A percentile compares a stretch with the other conserved stretches of the same genome.
phyloP scores from a whole-genome alignment of 2,797 vertebrate species.

The Coregonus sp. region DNA sequence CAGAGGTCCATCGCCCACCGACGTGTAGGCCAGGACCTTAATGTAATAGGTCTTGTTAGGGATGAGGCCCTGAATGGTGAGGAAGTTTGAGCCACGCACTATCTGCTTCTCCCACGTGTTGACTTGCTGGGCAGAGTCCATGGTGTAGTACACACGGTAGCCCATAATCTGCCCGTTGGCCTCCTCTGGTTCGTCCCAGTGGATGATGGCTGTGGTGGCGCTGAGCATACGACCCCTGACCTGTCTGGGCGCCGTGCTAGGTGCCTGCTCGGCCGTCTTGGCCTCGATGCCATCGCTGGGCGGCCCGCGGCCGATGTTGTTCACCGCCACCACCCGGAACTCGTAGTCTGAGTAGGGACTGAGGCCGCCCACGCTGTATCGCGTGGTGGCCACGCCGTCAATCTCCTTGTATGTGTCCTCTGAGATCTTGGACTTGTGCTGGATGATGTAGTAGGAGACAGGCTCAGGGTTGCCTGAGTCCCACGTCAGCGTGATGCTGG shows the following conservation, averaged over 20 bases:
- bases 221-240: conserved; percentile 97
- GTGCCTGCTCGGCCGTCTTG: conserved; percentile 95
- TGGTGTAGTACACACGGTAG: conserved; percentile 95
- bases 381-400: conserved; percentile 95
- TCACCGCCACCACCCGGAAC: conserved; percentile 93
- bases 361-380: conserved; percentile 95
- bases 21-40: conserved; percentile 95
- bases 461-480: conserved; percentile 98
- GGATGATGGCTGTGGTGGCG: conserved; percentile 93
- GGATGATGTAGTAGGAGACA: conserved; percentile 97
- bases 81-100: conserved; percentile 90
- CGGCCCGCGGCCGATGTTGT: conserved; percentile 95
- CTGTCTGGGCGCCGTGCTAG: conserved; percentile 92
- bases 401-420: conserved; percentile 97
- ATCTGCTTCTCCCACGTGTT: conserved; percentile 98
- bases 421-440: conserved; percentile 92
- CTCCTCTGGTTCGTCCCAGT: conserved; percentile 98
- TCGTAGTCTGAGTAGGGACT: conserved; percentile 98
- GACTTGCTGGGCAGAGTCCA: conserved; percentile 88
- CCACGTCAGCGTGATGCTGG: conserved; percentile 98
- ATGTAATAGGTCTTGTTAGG: conserved; percentile 97
- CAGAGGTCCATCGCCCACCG: conserved; percentile 95
- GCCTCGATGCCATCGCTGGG: conserved; percentile 91
- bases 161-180: conserved; percentile 97
- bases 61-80: conserved; percentile 92